Base-by-base conservation (phyloP, 2,888 invertebrate genomes). In the Mesorhabditis sp. region DNA sequence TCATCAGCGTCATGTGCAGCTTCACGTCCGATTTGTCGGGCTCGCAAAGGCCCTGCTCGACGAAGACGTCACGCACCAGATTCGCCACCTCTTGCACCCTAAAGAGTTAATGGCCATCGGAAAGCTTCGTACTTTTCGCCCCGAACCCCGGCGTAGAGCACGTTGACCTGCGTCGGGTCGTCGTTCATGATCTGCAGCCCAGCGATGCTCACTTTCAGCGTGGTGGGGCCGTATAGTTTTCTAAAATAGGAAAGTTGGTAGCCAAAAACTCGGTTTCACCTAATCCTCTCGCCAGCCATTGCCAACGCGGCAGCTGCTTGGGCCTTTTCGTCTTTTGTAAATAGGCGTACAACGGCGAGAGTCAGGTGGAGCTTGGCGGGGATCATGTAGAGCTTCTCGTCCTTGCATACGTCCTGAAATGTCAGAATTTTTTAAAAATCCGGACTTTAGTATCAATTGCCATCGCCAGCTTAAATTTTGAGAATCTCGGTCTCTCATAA, bases 121-220 rank as follows among this genome's bases (percentile, higher is more conserved):
- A 63, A 63, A 63, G 13, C 41, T n/a, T 50, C 66, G 43, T 5
- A 72, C 72, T 43, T 61, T 0, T 69, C 74, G 50, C 77, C 77
- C 5, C 44, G 15, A 1, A 76, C 70, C 68, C 72, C 73, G 7
- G 76, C 76, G 58, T 71, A 78, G 5, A 78, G 61, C 4, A 78
- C 78, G 15, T 70, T 68, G 4, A 69, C 72, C 42, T 75, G 58
- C 0, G 66, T 62, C 4, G 76, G 76, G 72, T 78, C 78, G 66
- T 78, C 78, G 66, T 78, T 78, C 76, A 78, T 76, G 42, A 75
- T 73, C 10, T 75, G 72, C 43, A 78, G 66, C 42, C 78, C 78
- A 45, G 73, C 65, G 13, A 78, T 66, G 7, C 70, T 69, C 0
- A 70, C 71, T 4, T 65, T 64, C 65, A 74, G 42, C 10, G 66